Percentiles rank a stretch among this genome's conserved stretches.
Evolutionary conservation across 2,888 invertebrate genomes (phyloP).

Genomic region (Lottia gigantea): DNA sequence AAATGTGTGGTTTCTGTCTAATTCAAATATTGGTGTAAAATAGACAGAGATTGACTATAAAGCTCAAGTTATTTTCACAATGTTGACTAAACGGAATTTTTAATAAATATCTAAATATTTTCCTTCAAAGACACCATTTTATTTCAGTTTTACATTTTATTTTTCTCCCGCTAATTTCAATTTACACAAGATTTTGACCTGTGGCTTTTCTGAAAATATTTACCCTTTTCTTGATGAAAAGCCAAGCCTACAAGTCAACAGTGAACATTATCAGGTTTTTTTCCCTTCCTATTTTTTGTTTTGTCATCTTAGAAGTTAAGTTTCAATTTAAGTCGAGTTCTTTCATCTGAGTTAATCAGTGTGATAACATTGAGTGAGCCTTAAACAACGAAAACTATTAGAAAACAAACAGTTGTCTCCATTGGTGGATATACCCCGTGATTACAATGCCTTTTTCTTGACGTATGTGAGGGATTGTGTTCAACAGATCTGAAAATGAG

Average conservation of each 20-base stretch:
- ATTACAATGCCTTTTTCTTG: slow-evolving; percentile 23
- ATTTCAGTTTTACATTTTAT: not conserved
- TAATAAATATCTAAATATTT: slow-evolving; percentile 1
- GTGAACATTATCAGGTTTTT: not conserved
- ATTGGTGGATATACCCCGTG: slow-evolving; percentile 20
- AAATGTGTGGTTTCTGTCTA: no score
- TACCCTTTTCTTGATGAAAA: slow-evolving; percentile 10
- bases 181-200: slow-evolving; percentile 9
- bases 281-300: slow-evolving; percentile 19
- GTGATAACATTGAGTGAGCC: slow-evolving; percentile 20
- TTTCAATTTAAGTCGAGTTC: slow-evolving; percentile 16
- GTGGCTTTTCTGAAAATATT: slow-evolving; percentile 3
- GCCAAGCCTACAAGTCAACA: slow-evolving; percentile 3
- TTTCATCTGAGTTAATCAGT: slow-evolving; percentile 17
- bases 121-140: not conserved
- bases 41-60: no score
- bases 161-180: not conserved
- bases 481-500: slow-evolving; percentile 17
- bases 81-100: not conserved
- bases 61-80: no score
- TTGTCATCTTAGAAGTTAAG: slow-evolving; percentile 16
- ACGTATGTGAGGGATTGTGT: slow-evolving; percentile 24
- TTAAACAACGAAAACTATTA: slow-evolving; percentile 23
- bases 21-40: no score
- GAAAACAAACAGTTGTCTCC: slow-evolving; percentile 21